Base-by-base conservation (phyloP, 1,140 invertebrate species). In the Vanessa atalanta region DNA sequence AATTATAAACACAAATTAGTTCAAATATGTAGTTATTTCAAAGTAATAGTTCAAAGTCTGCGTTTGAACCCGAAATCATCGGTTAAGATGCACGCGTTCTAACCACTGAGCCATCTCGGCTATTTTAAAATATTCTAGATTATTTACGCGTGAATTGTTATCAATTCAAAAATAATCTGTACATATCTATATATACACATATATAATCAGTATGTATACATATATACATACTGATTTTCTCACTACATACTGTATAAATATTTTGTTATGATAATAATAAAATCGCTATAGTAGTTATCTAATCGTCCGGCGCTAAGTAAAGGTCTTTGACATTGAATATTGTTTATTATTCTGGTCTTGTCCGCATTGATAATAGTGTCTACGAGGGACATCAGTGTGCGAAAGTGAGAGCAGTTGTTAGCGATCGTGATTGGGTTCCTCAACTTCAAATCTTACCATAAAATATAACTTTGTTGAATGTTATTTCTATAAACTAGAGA, bases 261-360 rank as follows among this genome's bases (percentile, higher is more conserved):
- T 7, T 69, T 23, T 65, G 14, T 51, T 67, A 47, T 37, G 26
- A 67, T 55, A 51, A 55, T 37, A 55, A 55, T 55, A 20, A 55
- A 55, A 16, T 20, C 6, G 53, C 26, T 37, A 61, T 61, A 61
- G 14, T 6, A 43, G 47, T 69, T 69, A 69, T 77, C 69, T 76
- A 76, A 72, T 72, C 70, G 65, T 50, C 57, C 26, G 60, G 64
- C 60, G 50, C 23, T 50, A 63, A 12, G 51, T 14, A 70, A 23
- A 75, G 78, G 71, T 80, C 75, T 72, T 70, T 77, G 75, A 80
- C 78, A 72, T 65, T 69, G 70, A 76, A 76, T 72, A 69, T 74
- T 31, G 68, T 75, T 81, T 78, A 65, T 72, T 70, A 79, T 81
- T 79, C 75, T 48, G 31, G 12, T 63, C 72, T 43, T 70, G 75